Conservation (phyloP, 2,797 vertebrate genomes). For the Neosilurus mollespiculum region DNA sequence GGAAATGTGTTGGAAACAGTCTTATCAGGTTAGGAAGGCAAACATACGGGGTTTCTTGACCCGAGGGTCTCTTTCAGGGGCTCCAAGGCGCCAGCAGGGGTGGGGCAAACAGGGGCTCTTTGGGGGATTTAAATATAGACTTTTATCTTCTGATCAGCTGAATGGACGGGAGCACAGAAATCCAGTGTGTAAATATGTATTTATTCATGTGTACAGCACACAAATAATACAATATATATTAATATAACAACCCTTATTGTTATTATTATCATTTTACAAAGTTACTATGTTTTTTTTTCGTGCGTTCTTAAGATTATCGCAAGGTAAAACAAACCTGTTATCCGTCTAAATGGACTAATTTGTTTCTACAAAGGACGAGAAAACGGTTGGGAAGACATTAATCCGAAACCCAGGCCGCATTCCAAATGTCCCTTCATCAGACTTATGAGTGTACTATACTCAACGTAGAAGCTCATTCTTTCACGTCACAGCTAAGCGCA, state of each 20-base stretch:
- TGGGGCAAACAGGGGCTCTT: slow-evolving; percentile 54
- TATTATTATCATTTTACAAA: background rate
- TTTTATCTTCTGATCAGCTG: slow-evolving; percentile 30
- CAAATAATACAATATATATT: background rate
- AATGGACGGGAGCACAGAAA: background rate
- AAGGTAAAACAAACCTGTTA: background rate
- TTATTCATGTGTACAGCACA: background rate
- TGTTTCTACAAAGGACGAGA: slow-evolving; percentile 12
- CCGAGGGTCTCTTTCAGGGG: slow-evolving; percentile 48
- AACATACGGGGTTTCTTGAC: slow-evolving; percentile 60
- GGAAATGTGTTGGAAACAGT: background rate
- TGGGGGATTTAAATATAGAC: slow-evolving; percentile 43
- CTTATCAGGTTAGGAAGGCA: slow-evolving; percentile 37
- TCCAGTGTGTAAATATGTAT: background rate
- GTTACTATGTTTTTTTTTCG: background rate
- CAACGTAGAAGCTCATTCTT: background rate
- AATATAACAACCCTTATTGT: too few species aligned
- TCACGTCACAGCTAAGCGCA: background rate
- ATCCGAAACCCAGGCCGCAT: background rate
- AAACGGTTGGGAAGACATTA: background rate
- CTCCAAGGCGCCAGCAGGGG: slow-evolving; percentile 58
- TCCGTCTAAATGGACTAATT: slow-evolving; percentile 9
- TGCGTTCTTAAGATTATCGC: background rate
- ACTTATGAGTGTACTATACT: background rate
- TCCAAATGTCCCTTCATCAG: background rate